A percentile compares a stretch with the other conserved stretches of the same genome.
Conservation (phyloP, 2,888 invertebrate genomes). For the Orchesellides sinensis region DNA sequence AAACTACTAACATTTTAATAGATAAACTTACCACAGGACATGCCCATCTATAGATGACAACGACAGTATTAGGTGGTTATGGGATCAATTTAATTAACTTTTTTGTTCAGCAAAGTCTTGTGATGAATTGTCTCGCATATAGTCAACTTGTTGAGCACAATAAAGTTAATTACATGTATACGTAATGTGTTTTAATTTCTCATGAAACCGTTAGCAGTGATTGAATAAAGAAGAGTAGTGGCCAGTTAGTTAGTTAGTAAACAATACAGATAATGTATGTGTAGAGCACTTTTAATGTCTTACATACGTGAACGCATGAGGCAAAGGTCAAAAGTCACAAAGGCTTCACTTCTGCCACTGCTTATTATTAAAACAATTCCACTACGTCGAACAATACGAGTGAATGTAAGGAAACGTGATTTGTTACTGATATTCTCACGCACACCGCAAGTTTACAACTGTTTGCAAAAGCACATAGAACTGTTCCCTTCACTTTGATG, state of each 20-base stretch:
- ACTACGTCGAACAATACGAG: not conserved
- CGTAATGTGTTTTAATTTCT: no score
- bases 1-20: constrained; percentile 25
- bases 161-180: not conserved
- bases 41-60: constrained; percentile 22
- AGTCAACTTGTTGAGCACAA: constrained; percentile 50
- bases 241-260: no score
- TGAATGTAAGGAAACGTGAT: constrained; percentile 25
- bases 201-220: no score
- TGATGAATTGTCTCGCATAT: constrained; percentile 1
- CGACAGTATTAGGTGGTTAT: not conserved
- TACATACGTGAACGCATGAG: constrained; percentile 31
- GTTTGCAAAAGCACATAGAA: constrained; percentile 29
- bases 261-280: no score
- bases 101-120: not conserved
- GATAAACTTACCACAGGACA: constrained; percentile 45
- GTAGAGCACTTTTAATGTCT: constrained; percentile 21
- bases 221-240: no score
- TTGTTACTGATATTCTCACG: constrained; percentile 38
- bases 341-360: constrained; percentile 5
- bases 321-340: constrained; percentile 32
- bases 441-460: constrained; percentile 51
- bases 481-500: constrained; percentile 27
- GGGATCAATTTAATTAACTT: constrained; percentile 41
- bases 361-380: constrained; percentile 12